These are phyloP conservation scores for Clunio marinus DNA, from an alignment of 2,888 invertebrate species.

Conservation along the genomic window DNA sequence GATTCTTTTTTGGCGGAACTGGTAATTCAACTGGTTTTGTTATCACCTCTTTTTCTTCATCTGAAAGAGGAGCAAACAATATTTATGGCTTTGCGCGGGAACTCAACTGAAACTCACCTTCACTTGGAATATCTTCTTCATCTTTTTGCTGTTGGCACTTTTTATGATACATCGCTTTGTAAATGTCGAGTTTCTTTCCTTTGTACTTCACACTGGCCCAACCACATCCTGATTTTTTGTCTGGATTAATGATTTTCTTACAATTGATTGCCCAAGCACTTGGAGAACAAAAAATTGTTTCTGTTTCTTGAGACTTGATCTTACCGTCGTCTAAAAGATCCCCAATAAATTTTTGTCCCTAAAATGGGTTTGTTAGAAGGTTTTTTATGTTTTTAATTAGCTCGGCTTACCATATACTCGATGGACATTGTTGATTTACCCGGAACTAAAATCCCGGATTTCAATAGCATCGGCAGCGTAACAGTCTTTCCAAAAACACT, in stretches of 20 bases:
- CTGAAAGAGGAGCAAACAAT: conserved; percentile 44
- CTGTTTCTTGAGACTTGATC: conserved; percentile 83
- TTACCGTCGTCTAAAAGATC: conserved; percentile 81
- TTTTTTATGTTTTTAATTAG: conserved; percentile 9
- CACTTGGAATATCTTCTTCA: conserved; percentile 54
- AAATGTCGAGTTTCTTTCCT: conserved; percentile 82
- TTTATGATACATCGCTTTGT: conserved; percentile 79
- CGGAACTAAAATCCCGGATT: conserved; percentile 77
- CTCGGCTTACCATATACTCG: conserved; percentile 71
- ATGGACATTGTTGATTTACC: conserved; percentile 82
- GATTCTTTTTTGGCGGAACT: conserved; percentile 58
- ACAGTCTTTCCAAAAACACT: conserved; percentile 58
- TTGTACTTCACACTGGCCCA: conserved; percentile 89
- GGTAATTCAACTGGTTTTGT: conserved; percentile 52
- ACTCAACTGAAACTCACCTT: conserved; percentile 40
- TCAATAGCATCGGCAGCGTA: conserved; percentile 79
- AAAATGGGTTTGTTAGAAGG: conserved; percentile 43
- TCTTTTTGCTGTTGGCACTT: conserved; percentile 61
- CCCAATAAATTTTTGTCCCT: conserved; percentile 86
- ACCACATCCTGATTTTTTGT: conserved; percentile 87
- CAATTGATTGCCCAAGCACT: conserved; percentile 93
- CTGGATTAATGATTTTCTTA: conserved; percentile 84
- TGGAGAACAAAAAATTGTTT: conserved; percentile 81
- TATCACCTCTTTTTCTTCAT: conserved; percentile 58
- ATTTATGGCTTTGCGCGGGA: background rate